These are phyloP conservation scores for Zapus hudsonius DNA, from an alignment of 2,113 vertebrate species.

Conservation along the genomic window DNA sequence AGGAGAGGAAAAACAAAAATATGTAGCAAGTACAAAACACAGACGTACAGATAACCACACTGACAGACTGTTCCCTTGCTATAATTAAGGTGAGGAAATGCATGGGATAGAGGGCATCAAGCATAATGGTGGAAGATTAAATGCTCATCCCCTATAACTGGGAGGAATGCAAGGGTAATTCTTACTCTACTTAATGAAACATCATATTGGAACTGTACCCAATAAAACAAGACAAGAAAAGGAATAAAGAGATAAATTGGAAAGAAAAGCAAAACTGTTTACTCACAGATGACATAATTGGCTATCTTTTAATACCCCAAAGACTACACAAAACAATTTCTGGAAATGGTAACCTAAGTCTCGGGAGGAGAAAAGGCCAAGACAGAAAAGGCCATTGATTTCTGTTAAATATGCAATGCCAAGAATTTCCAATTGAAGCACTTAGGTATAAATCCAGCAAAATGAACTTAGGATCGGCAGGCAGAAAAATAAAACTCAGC, in stretches of 20 bases:
- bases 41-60: background rate
- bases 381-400: background rate
- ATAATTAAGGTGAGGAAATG: too few relatives aligned
- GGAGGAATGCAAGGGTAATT: background rate
- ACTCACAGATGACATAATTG: background rate
- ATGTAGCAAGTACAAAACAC: background rate
- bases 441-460: too few relatives aligned
- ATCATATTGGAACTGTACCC: background rate
- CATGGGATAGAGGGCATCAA: background rate
- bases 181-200: background rate
- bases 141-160: too few relatives aligned
- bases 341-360: background rate
- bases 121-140: background rate
- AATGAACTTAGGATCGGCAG: background rate
- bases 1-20: background rate
- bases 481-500: background rate
- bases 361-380: background rate
- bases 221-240: too few relatives aligned
- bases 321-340: background rate
- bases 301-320: too few relatives aligned
- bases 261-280: background rate
- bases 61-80: too few relatives aligned
- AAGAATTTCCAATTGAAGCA: background rate
- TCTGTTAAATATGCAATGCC: background rate
- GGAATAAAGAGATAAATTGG: background rate